Conservation (phyloP, 2,888 invertebrate genomes). For the Eupeodes latifasciatus region DNA sequence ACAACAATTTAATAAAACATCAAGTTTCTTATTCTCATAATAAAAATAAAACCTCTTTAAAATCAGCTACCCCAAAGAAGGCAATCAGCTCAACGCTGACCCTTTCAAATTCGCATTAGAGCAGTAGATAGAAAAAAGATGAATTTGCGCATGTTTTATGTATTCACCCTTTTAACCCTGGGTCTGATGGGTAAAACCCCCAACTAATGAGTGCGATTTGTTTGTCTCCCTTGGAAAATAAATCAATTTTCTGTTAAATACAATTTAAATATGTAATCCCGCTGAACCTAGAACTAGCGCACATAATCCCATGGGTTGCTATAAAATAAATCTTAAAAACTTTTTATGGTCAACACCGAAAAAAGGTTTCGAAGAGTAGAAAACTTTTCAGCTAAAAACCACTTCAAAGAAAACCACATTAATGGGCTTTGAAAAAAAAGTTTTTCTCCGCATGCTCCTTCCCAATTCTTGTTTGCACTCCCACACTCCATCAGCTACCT, state of each 20-base stretch:
- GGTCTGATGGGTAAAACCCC: no score
- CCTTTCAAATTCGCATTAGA: slow-evolving; percentile 50
- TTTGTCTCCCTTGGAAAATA: slow-evolving; percentile 53
- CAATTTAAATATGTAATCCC: slow-evolving; percentile 73
- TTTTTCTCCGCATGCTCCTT: slow-evolving; percentile 4
- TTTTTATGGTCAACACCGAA: slow-evolving; percentile 2
- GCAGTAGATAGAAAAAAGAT: slow-evolving; percentile 11
- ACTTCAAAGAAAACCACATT: slow-evolving; percentile 66
- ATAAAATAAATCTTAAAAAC: slow-evolving; percentile 51
- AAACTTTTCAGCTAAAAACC: slow-evolving; percentile 52
- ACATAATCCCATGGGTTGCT: slow-evolving; percentile 9
- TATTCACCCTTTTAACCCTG: slow-evolving; percentile 1
- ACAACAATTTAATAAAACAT: slow-evolving; percentile 11
- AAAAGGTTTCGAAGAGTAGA: neutral
- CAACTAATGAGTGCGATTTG: slow-evolving; percentile 67
- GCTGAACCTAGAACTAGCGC: neutral
- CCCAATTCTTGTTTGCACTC: no score
- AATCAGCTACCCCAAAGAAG: slow-evolving; percentile 12
- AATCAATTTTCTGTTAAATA: slow-evolving; percentile 71
- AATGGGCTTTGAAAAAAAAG: slow-evolving; percentile 6
- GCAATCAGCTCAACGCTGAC: slow-evolving; percentile 42
- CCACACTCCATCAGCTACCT: no score
- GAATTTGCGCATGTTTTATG: slow-evolving; percentile 28
- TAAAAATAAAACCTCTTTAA: slow-evolving; percentile 40
- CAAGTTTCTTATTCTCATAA: slow-evolving; percentile 30